Conservation (phyloP, 2,797 vertebrate species). For the Odontamblyopus lacepedii region DNA sequence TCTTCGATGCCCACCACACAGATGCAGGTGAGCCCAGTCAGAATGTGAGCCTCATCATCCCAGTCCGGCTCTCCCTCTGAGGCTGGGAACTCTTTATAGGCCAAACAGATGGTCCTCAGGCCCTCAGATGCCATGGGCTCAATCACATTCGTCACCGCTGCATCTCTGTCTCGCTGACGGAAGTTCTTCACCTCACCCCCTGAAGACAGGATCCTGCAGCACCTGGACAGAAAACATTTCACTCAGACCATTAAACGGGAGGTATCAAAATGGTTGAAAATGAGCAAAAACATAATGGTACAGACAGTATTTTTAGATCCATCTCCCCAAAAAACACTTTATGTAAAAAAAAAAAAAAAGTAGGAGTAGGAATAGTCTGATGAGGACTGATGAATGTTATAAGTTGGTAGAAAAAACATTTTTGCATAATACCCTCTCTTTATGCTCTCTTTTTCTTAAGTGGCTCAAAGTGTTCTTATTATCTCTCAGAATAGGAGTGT, state of each 20-base stretch:
- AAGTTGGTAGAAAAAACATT: no score
- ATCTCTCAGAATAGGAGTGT: no score
- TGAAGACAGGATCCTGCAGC: constrained; percentile 84
- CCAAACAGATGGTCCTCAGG: constrained; percentile 94
- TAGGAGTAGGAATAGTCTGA: no score
- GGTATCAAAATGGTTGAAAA: neutral
- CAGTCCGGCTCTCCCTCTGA: constrained; percentile 89
- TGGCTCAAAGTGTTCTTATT: no score
- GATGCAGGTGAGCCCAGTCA: constrained; percentile 89
- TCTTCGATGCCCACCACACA: constrained; percentile 97
- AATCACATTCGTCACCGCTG: constrained; percentile 91
- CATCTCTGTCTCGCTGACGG: constrained; percentile 85
- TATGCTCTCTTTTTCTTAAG: no score
- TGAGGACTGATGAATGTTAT: no score
- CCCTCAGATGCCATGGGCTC: constrained; percentile 97
- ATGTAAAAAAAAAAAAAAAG: neutral
- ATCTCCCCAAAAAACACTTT: neutral
- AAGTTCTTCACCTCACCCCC: constrained; percentile 83
- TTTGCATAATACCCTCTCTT: no score
- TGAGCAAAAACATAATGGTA: neutral
- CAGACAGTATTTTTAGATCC: neutral
- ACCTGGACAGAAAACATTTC: constrained; percentile 72
- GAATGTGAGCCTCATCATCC: constrained; percentile 89
- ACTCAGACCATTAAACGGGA: neutral
- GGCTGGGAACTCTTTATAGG: constrained; percentile 87